These are phyloP conservation scores for Zophobas morio DNA, from an alignment of 1,140 invertebrate genomes.

Conservation along the genomic window DNA sequence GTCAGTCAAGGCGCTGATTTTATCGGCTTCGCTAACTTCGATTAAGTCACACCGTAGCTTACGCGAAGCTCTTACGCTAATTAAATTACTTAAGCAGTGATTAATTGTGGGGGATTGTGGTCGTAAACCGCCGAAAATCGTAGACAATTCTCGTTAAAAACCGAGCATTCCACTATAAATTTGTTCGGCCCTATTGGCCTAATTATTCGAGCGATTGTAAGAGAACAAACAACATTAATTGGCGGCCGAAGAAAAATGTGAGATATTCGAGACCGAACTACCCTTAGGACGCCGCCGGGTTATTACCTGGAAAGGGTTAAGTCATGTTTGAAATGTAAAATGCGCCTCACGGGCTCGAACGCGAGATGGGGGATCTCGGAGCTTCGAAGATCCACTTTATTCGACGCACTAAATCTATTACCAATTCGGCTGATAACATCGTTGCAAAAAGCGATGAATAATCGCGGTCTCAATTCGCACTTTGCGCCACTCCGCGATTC, in stretches of 20 bases:
- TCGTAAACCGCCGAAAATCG: conserved; percentile 31
- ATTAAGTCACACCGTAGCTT: conserved; percentile 23
- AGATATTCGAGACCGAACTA: conserved; percentile 25
- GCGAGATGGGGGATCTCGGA: neutral
- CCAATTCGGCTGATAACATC: too few species aligned
- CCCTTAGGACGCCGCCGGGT: neutral
- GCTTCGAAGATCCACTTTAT: too few species aligned
- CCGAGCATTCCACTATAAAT: conserved; percentile 48
- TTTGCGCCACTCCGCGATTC: too few species aligned
- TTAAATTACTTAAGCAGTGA: conserved; percentile 38
- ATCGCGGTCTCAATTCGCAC: too few species aligned
- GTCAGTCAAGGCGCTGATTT: conserved; percentile 51
- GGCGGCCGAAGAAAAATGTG: conserved; percentile 33
- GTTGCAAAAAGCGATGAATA: too few species aligned
- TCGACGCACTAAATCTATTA: too few species aligned
- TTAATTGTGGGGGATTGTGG: neutral
- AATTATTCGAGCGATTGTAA: conserved; percentile 44
- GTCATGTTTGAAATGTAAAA: conserved; percentile 43
- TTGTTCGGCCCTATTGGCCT: conserved; percentile 43
- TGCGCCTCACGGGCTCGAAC: conserved; percentile 19
- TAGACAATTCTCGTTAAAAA: conserved; percentile 47
- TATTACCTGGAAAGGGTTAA: conserved; percentile 39
- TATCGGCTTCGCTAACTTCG: conserved; percentile 43
- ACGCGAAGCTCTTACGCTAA: conserved; percentile 38
- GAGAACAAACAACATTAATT: conserved; percentile 47